These are phyloP conservation scores for Lycaena phlaeas DNA, from an alignment of 2,888 invertebrate genomes.

Conservation along the genomic window DNA sequence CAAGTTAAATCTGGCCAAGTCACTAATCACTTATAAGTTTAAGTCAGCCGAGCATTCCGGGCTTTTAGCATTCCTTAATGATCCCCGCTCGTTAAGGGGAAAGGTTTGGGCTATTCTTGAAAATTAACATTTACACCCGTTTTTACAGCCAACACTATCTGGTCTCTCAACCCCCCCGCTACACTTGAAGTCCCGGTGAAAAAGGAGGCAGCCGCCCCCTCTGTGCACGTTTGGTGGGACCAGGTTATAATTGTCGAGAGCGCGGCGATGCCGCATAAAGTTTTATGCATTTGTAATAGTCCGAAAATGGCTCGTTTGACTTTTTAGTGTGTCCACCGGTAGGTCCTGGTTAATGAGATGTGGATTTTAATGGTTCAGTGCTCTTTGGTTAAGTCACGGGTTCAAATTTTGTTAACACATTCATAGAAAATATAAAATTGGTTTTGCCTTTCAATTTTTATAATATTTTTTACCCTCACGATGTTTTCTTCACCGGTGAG, in stretches of 20 bases:
- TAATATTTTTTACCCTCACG: too few relatives aligned
- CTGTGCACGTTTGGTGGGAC: neutral
- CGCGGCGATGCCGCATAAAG: conserved; percentile 47
- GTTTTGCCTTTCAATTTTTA: too few relatives aligned
- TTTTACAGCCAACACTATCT: conserved; percentile 25
- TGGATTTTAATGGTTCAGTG: too few relatives aligned
- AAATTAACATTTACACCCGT: conserved; percentile 54
- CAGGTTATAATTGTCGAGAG: conserved; percentile 9
- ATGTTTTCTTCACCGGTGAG: too few relatives aligned
- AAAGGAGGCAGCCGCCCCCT: neutral
- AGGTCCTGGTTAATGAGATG: too few relatives aligned
- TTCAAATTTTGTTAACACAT: too few relatives aligned
- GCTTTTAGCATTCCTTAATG: conserved; percentile 54
- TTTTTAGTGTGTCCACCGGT: too few relatives aligned
- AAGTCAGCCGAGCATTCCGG: conserved; percentile 27
- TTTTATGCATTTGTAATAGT: conserved; percentile 61
- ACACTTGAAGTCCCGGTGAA: neutral
- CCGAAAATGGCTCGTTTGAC: conserved; percentile 58
- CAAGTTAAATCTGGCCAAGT: conserved; percentile 16
- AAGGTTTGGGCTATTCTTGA: conserved; percentile 60
- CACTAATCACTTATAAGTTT: conserved; percentile 34
- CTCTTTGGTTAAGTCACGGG: too few relatives aligned
- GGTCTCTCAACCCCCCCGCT: conserved; percentile 21
- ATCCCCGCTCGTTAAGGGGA: conserved; percentile 53
- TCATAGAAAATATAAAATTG: too few relatives aligned